These are phyloP conservation scores for Nyctalus aviator DNA, from an alignment of 2,797 vertebrate species.

Conservation along the genomic window DNA sequence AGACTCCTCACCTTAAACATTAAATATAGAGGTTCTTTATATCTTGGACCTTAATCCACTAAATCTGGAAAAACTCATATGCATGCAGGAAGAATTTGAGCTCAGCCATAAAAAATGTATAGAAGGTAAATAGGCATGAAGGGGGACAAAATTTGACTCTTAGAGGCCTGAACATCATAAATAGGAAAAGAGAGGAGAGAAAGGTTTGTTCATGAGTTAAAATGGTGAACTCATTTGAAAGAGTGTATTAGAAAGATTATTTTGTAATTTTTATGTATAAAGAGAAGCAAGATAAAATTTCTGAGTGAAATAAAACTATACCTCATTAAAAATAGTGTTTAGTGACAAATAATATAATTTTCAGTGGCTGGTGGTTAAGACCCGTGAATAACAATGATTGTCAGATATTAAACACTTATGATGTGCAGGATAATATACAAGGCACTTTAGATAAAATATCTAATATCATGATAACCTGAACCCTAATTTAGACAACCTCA, in stretches of 20 bases:
- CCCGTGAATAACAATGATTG: background rate
- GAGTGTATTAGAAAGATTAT: background rate
- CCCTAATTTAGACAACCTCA: background rate
- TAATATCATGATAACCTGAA: background rate
- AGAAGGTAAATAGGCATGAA: background rate
- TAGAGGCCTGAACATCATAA: background rate
- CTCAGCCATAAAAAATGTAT: conserved; percentile 28
- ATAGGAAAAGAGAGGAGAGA: background rate
- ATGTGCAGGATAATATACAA: background rate
- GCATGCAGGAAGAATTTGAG: background rate
- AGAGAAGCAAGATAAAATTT: background rate
- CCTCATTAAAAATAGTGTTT: conserved; percentile 1
- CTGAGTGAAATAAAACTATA: conserved; percentile 25
- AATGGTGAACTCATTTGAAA: conserved; percentile 1
- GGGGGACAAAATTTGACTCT: background rate
- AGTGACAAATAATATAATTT: background rate
- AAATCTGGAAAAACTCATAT: background rate
- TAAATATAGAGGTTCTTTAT: background rate
- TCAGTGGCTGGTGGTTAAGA: background rate
- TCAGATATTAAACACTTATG: background rate
- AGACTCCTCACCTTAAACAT: background rate
- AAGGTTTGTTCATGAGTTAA: background rate
- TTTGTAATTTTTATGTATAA: background rate
- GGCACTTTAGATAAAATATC: background rate
- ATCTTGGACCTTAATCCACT: background rate